Evolutionary conservation across 2,113 vertebrate genomes (phyloP).

Genomic region (Coregonus clupeaformis): DNA sequence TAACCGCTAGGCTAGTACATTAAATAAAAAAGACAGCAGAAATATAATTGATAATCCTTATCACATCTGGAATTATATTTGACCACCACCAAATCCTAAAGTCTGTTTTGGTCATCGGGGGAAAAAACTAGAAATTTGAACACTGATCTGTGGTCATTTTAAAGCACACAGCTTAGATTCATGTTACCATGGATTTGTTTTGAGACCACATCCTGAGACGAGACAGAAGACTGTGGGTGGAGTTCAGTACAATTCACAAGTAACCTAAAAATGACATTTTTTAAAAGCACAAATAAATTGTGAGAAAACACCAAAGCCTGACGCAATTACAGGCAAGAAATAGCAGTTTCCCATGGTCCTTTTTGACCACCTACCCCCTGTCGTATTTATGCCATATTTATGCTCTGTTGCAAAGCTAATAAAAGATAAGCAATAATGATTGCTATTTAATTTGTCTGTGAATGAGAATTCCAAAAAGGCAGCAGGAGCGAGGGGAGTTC

Average conservation of each 20-base stretch:
- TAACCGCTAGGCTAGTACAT: background rate
- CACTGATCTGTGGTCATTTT: constrained; percentile 27
- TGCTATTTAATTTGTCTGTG: constrained; percentile 65
- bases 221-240: too few relatives aligned
- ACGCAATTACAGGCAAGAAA: constrained; percentile 42
- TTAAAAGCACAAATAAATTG: constrained; percentile 2
- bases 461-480: constrained; percentile 46
- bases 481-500: background rate
- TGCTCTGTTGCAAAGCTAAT: constrained; percentile 52
- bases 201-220: too few relatives aligned
- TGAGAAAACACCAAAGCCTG: background rate
- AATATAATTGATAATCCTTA: background rate
- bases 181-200: constrained; percentile 10
- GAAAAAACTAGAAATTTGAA: background rate
- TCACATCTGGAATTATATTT: constrained; percentile 54
- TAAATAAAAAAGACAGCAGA: background rate
- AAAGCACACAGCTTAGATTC: constrained; percentile 39
- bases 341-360: constrained; percentile 20
- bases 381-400: constrained; percentile 40
- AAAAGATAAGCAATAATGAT: constrained; percentile 57
- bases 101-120: constrained; percentile 40
- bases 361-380: constrained; percentile 31
- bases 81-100: constrained; percentile 11
- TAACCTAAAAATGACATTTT: background rate
- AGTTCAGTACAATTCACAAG: too few relatives aligned